Conservation (phyloP, 92 coral and sea anemone genomes). For the Paramuricea clavata region DNA sequence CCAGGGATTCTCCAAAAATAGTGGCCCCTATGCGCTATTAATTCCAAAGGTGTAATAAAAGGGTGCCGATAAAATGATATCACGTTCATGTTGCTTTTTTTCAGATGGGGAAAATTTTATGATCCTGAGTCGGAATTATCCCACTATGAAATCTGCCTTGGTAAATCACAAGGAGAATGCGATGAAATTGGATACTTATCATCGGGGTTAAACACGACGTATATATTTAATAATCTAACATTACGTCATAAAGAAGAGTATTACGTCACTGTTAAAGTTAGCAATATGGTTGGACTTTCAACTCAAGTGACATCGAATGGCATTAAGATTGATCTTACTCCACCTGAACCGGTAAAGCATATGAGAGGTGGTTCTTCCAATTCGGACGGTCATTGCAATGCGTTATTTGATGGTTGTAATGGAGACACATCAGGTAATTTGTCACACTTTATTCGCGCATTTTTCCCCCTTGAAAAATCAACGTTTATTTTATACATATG, state of each 20-base stretch:
- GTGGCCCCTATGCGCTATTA: too few relatives aligned
- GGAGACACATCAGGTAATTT: not conserved
- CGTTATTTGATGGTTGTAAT: not conserved
- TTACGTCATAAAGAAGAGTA: constrained; percentile 76
- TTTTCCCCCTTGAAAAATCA: too few relatives aligned
- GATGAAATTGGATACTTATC: constrained; percentile 46
- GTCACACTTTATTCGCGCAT: too few relatives aligned
- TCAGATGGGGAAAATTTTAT: constrained; percentile 84
- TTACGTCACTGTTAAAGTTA: constrained; percentile 75
- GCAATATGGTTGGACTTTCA: constrained; percentile 75
- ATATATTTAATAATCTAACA: constrained; percentile 55
- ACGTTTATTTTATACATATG: constrained; percentile 10
- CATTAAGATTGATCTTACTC: constrained; percentile 76
- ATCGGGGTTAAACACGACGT: constrained; percentile 68
- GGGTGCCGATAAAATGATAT: too few relatives aligned
- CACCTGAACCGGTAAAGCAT: constrained; percentile 22
- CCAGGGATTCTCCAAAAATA: too few relatives aligned
- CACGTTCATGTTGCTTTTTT: not conserved
- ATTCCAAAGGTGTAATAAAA: too few relatives aligned
- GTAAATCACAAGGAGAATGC: constrained; percentile 70
- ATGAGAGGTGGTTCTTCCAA: not conserved
- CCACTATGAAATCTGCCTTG: constrained; percentile 79
- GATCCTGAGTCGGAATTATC: constrained; percentile 81
- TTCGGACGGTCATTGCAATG: not conserved
- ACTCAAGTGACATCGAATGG: constrained; percentile 65